Evolutionary conservation across 2,113 vertebrate genomes (phyloP), one percentile per base, ranked within the genome.

Genomic region (Proteles cristata): DNA sequence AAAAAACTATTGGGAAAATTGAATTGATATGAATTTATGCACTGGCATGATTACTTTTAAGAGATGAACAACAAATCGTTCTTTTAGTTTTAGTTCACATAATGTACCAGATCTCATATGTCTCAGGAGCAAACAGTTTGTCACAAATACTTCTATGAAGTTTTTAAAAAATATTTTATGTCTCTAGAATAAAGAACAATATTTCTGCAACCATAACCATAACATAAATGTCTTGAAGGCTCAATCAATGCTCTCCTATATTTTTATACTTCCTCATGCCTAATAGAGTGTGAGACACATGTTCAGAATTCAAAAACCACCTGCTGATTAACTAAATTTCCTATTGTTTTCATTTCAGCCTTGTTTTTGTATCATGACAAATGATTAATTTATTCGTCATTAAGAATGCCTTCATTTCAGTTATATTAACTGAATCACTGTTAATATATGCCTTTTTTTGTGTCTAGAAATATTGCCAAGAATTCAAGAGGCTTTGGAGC

Each of bases 11-110:
- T 96, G 84, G n/a, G 45, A 87, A 98, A 96, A 87, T 53, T 93
- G n/a, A 85, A 88, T 90, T 83, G 88, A 88, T 79, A 69, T 65
- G 9, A 97, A 97, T 97, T 98, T 94, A 97, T 55, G 39, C 96
- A 96, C 17, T 77, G 28, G 12, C 71, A 96, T 63, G 0, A 19
- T 33, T 94, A 6, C 1, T 95, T 45, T 65, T 86, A 86, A 95
- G 89, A 97, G 39, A 82, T 80, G 39, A 97, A 96, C 4, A 98
- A 10, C 55, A 93, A 94, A 97, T 84, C 48, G 84, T 17, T 39
- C 43, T 95, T 93, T 92, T 50, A 76, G 69, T 73, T 2, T 96
- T 50, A 87, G 31, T 93, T 98, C 73, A 93, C 2, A 94, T 58
- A 63, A 88, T 12, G 35, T 21, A 81, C n/a, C 4, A 94, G 39